phyloP scores from a whole-genome alignment of 23 tunicate species.

The Halocynthia roretzi region DNA sequence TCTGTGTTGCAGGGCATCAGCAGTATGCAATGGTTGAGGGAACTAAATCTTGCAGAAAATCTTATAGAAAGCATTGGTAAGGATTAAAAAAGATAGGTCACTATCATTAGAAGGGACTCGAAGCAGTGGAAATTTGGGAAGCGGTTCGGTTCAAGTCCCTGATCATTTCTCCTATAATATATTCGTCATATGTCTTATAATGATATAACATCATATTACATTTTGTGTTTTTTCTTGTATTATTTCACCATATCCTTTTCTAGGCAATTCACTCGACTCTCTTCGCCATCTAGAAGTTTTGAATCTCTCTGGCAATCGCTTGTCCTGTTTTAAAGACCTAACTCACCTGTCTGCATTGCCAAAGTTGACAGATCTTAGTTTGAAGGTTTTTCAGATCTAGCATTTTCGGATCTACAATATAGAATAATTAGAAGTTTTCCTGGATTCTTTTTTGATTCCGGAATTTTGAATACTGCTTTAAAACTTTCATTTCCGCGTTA shows the following conservation, averaged over 20 bases:
- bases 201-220: too few species aligned
- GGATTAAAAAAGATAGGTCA: not conserved
- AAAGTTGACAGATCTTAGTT: slow-evolving; percentile 52
- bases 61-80: slow-evolving; percentile 38
- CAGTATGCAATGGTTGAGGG: slow-evolving; percentile 43
- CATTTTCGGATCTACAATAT: not conserved
- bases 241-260: not conserved
- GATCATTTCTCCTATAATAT: too few species aligned
- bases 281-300: slow-evolving; percentile 39
- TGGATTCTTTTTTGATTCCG: not conserved
- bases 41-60: slow-evolving; percentile 71
- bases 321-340: slow-evolving; percentile 77
- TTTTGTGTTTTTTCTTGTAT: not conserved
- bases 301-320: slow-evolving; percentile 69
- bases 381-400: slow-evolving; percentile 29
- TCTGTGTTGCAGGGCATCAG: slow-evolving; percentile 42
- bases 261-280: slow-evolving; percentile 33
- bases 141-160: too few species aligned
- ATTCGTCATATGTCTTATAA: too few species aligned
- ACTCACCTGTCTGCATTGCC: slow-evolving; percentile 51
- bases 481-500: too few species aligned
- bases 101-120: too few species aligned
- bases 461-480: not conserved
- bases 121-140: too few species aligned
- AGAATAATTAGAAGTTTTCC: too few species aligned